Base-by-base conservation (phyloP, 1,140 invertebrate genomes). In the Octopus bimaculoides region DNA sequence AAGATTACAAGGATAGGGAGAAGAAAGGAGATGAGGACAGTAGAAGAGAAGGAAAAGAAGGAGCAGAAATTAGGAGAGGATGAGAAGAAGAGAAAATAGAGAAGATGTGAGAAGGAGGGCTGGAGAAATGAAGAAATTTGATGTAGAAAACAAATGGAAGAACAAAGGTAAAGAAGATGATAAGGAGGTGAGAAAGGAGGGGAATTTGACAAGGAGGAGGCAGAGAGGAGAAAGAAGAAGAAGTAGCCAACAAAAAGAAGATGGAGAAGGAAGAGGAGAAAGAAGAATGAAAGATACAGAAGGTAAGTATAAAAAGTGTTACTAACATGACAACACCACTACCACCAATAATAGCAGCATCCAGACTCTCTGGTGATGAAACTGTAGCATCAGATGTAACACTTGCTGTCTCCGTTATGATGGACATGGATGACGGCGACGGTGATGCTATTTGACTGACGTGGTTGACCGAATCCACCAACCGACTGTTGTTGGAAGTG, bases 361-460 rank as follows among this genome's bases (percentile, higher is more conserved):
- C 81, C 6, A 82, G 79, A n/a, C 80, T 80, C 55, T 83, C 83
- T 54, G 84, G 83, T 10, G 85, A 83, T 26, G 82, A 84, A 10
- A 79, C 79, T 6, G 80, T 81, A 53, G 74, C 74, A 41, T 79
- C 82, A 4, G 82, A 81, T 14, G 82, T 75, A 41, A 83, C 77
- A 73, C 82, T 83, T 17, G 78, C 77, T 69, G 73, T 80, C 14
- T 80, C 79, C 5, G 54, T 66, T 41, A 55, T 56, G 6, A 78
- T 55, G 61, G 77, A 78, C 56, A 81, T 56, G 5, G 85, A 84
- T 52, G 79, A 66, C 0, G 85, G 83, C 14, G 74, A 75, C 14
- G 75, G 53, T 61, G 79, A 52, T 52, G 75, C 75, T 53, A 54
- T 41, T 17, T 54, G 54, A n/a, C 71, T 66, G 55, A 80, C 56